Evolutionary conservation across 2,113 vertebrate genomes (phyloP).

Genomic region (Sarotherodon lohbergeri): DNA sequence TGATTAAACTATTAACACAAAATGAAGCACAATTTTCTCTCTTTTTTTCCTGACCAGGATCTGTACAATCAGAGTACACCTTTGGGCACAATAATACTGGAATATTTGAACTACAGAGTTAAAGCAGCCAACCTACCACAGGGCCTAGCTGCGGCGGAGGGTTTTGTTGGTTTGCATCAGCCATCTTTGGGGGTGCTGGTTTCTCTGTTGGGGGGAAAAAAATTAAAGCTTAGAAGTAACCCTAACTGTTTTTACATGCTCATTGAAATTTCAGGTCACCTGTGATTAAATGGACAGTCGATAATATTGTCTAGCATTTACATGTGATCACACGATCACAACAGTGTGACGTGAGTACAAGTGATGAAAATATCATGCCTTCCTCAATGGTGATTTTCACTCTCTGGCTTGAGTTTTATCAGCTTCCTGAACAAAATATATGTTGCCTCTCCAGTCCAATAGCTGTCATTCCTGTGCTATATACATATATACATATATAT

Average conservation of each 20-base stretch:
- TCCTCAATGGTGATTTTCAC: not conserved
- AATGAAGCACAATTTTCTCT: not conserved
- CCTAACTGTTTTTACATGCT: not conserved
- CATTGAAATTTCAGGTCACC: not conserved
- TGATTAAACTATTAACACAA: not conserved
- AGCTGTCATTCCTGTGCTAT: not conserved
- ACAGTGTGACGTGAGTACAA: not conserved
- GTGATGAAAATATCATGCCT: not conserved
- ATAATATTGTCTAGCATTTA: not conserved
- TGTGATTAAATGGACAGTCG: not conserved
- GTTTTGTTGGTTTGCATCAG: conserved; percentile 65
- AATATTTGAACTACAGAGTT: not conserved
- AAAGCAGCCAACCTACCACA: conserved; percentile 48
- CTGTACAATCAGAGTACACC: not conserved
- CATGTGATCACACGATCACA: not conserved
- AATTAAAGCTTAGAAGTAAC: not conserved
- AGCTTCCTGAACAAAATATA: not conserved
- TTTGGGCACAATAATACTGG: not conserved
- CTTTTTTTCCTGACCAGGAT: not conserved
- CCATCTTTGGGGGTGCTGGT: conserved; percentile 56
- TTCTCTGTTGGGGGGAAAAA: not conserved
- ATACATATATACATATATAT: too few species aligned
- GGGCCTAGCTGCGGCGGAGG: conserved; percentile 59
- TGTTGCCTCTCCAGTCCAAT: not conserved
- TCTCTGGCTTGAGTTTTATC: not conserved